Evolutionary conservation across 2,888 invertebrate genomes (phyloP), one percentile per base, ranked within the genome.

Genomic region (Leptogaster cylindrica): DNA sequence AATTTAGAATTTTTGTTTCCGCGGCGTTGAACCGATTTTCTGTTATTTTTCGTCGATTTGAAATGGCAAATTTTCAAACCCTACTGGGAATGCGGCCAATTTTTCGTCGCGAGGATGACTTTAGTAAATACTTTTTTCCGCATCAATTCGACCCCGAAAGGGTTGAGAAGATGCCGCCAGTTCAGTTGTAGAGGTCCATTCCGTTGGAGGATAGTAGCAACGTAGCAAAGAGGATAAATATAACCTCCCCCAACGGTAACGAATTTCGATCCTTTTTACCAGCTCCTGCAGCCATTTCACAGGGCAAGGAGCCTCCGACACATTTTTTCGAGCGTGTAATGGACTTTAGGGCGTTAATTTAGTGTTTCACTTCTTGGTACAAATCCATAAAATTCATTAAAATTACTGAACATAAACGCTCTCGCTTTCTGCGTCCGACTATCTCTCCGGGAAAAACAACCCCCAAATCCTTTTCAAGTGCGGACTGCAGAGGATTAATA

Each of bases 361-460:
- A 52, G 52, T 68, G 39, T 48, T 55, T 50, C 55, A 27, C 41
- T 61, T 61, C 48, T 48, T 58, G 48, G 33, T 39, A 67, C 67
- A 58, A 67, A 58, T 58, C 58, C 67, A 67, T 67, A 67, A 67
- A 67, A 67, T 67, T 67, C 67, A 67, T 67, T 67, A 67, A 67
- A 67, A 48, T 67, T 58, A 48, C 67, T 25, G 61, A 48, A 67
- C 36, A 44, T 51, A 46, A 46, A 23, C 61, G 46, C 48, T 61
- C 31, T 58, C 25, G 18, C 46, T 58, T 66, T 58, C 25, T 7
- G 8, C 18, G 8, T 20, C 7, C 20, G 63, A 28, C 39, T 46
- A 44, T 44, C 46, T 44, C n/a, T 2, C 63, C 7, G 10, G 63
- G 27, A 14, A 27, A 16, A 20, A 27, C 20, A 16, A 10, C 18